Percentiles rank a stretch among this genome's conserved stretches.
Evolutionary conservation across 1,140 invertebrate species (phyloP).

Genomic region (Drosophila lowei): DNA sequence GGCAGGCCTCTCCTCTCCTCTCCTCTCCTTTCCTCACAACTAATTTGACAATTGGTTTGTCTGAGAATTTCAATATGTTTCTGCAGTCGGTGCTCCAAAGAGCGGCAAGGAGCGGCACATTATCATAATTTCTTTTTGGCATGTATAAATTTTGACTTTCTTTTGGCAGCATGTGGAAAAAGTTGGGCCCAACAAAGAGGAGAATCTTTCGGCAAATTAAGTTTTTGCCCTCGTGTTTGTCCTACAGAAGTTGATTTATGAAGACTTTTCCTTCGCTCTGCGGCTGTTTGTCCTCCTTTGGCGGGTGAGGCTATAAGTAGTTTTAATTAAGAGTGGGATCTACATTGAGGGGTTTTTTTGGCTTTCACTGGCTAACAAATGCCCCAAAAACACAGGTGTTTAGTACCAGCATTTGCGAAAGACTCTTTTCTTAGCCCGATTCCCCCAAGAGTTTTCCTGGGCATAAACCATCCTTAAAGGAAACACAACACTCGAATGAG

Average conservation of each 20-base stretch:
- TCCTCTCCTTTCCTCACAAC: background rate
- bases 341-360: too few relatives aligned
- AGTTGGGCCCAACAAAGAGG: constrained; percentile 27
- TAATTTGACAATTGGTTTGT: constrained; percentile 69
- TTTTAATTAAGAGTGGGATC: constrained; percentile 41
- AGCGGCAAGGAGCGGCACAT: constrained; percentile 14
- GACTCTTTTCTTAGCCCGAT: too few relatives aligned
- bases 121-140: constrained; percentile 56
- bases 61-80: constrained; percentile 75
- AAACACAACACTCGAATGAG: background rate
- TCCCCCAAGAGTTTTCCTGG: too few relatives aligned
- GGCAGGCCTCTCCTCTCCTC: constrained; percentile 8
- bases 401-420: too few relatives aligned
- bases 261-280: background rate
- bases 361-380: too few relatives aligned
- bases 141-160: constrained; percentile 54
- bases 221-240: constrained; percentile 25
- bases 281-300: constrained; percentile 3
- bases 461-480: too few relatives aligned
- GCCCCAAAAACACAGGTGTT: too few relatives aligned
- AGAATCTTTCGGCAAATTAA: constrained; percentile 40
- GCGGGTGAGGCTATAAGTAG: constrained; percentile 1
- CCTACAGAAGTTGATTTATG: constrained; percentile 40
- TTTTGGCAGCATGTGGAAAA: constrained; percentile 34
- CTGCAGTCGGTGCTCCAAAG: background rate